Conservation (phyloP, 2,113 vertebrate species). For the Toxotes chatareus region DNA sequence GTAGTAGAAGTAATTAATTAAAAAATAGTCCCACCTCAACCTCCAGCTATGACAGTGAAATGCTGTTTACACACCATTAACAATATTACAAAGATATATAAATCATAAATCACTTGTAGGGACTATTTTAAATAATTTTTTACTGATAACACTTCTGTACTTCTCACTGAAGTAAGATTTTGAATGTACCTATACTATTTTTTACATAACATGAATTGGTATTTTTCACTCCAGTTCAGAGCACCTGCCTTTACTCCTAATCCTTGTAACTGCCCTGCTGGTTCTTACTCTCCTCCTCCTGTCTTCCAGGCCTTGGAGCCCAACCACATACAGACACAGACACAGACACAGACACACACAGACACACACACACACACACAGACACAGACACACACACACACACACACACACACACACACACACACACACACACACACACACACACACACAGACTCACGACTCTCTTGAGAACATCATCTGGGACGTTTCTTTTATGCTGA, state of each 20-base stretch:
- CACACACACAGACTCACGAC: slow-evolving; percentile 85
- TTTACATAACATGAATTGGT: neutral
- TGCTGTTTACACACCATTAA: neutral
- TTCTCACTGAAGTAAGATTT: neutral
- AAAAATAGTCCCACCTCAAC: neutral
- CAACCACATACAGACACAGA: neutral
- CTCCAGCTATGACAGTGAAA: neutral
- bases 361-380: neutral
- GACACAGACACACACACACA: neutral
- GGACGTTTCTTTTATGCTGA: slow-evolving; percentile 87
- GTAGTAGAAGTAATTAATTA: too few species aligned
- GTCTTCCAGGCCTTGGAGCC: neutral
- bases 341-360: neutral
- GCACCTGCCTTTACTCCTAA: neutral
- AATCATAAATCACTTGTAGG: too few species aligned
- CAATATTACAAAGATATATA: too few species aligned
- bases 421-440: neutral
- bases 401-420: neutral
- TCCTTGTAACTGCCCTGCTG: neutral
- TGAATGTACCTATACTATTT: neutral
- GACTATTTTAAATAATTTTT: too few species aligned
- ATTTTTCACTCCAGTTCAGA: neutral
- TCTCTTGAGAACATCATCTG: slow-evolving; percentile 84
- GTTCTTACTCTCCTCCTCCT: neutral
- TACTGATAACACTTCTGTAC: too few species aligned